Evolutionary conservation across 30 jellyfish, hydroid and myxozoan species (phyloP), one percentile per base, ranked within the genome.

Genomic region (Haliclystus octoradiatus): DNA sequence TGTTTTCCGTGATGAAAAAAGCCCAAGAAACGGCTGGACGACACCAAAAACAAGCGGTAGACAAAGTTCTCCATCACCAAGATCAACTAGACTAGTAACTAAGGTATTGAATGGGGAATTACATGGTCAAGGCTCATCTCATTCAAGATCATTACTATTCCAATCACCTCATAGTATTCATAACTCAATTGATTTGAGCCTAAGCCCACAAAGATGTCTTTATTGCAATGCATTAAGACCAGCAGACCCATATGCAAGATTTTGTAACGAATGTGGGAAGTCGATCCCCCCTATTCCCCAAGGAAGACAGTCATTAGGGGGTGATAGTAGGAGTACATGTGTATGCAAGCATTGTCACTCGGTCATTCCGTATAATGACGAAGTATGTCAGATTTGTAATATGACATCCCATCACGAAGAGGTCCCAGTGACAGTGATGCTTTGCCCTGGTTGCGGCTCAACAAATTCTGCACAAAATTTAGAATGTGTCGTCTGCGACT

Each of bases 401-500:
- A 73, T 34, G 27, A 46, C 32, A 26, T 46, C 79, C 22, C 79
- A 67, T 0, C 77, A 49, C 30, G 60, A 50, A n/a, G n/a, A n/a
- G n/a, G n/a, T n/a, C n/a, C n/a, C n/a, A n/a, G n/a, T n/a, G n/a
- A n/a, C n/a, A n/a, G n/a, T n/a, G 46, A 75, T 79, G 28, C 74
- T 70, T 26, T 88, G 97, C 47, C 51, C 52, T 33, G 73, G 72
- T 31, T 88, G 97, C 77, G 94, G 94, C 9, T 70, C 97, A 15
- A 66, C 80, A 2, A 73, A 79, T 25, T 85, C 88, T 19, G 66
- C 93, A 2, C 84, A 83, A 14, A 73, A 77, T 25, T 40, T 30
- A 22, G 73, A 78, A 35, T 88, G 97, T 75, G 83, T 80, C 49
- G 97, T 88, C 57, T 88, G 97, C 61, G 97, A 88, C 34, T 31